phyloP scores from a whole-genome alignment of 2,797 vertebrate species.

The Dryobates pubescens region DNA sequence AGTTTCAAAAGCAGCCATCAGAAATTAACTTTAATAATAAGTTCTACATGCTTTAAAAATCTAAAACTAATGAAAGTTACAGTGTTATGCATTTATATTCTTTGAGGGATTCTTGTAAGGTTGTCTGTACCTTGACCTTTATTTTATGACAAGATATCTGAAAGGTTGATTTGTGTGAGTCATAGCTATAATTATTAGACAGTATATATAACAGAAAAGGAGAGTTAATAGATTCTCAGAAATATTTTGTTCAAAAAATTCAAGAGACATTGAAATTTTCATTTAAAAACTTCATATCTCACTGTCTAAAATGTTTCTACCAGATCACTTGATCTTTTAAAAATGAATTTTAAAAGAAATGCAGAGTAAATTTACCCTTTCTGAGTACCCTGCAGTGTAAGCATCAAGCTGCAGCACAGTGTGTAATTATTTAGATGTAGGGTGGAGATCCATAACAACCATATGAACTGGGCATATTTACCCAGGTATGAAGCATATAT shows the following conservation, averaged over 20 bases:
- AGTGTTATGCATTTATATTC: slow-evolving; percentile 53
- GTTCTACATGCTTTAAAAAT: slow-evolving; percentile 56
- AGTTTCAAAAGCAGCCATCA: slow-evolving; percentile 53
- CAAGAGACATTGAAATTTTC: slow-evolving; percentile 26
- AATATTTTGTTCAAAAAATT: not conserved
- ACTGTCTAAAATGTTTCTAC: slow-evolving; percentile 26
- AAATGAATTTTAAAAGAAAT: not conserved
- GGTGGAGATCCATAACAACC: not conserved
- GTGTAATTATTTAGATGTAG: not conserved
- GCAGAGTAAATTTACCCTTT: not conserved
- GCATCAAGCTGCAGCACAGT: not conserved
- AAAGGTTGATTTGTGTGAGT: slow-evolving; percentile 77
- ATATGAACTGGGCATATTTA: not conserved
- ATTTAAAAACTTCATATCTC: slow-evolving; percentile 24
- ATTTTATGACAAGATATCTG: slow-evolving; percentile 73
- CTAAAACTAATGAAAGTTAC: slow-evolving; percentile 60
- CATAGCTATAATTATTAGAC: slow-evolving; percentile 73
- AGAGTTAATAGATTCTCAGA: slow-evolving; percentile 60
- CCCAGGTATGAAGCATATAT: not conserved
- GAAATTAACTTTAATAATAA: slow-evolving; percentile 68
- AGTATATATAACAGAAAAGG: slow-evolving; percentile 5
- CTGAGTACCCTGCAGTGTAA: not conserved
- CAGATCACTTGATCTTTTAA: slow-evolving; percentile 27
- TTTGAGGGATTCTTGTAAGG: slow-evolving; percentile 61
- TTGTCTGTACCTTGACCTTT: slow-evolving; percentile 74